Evolutionary conservation across 2,888 invertebrate species (phyloP), one percentile per base, ranked within the genome.

Genomic region (Mesoligia furuncula): DNA sequence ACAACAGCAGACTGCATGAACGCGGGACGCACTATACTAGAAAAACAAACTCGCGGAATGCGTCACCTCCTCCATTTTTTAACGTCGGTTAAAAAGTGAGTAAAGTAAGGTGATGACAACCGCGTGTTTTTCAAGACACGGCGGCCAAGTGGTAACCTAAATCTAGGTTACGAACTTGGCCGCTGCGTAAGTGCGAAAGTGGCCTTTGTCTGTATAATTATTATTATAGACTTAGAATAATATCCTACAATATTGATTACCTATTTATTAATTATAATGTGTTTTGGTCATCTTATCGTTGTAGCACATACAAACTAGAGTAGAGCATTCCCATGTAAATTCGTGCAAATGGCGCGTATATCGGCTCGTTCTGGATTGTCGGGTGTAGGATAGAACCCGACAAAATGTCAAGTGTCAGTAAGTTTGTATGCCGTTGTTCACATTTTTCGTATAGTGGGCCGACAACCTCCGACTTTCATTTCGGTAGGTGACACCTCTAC

Each of bases 161-260:
- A 27, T 45, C 42, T 27, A 11, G 66, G 20, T n/a, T 42, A n/a
- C 45, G 20, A 7, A 7, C 13, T 24, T 48, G 8, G 20, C 20
- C 5, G n/a, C 27, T 15, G 17, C 42, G 39, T 24, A 73, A 67
- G 51, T 74, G 45, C 48, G 48, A n/a, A 39, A 75, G 36, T 61
- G 20, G 27, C 36, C 36, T 48, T 48, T 45, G 27, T 13, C 36
- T 36, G 20, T 59, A 9, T 36, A 15, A 27, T 59, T 59, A n/a
- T 73, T 57, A 45, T 24, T 74, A 61, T 48, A 27, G 39, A 54
- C 4, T 27, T 73, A 20, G n/a, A 73, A 54, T 73, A 54, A 72
- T 24, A 31, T 54, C 27, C 9, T 51, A 4, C 17, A 54, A 9
- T 72, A 72, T 24, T 48, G 20, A 48, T 71, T 27, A n/a, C n/a